Percentiles rank a stretch among this genome's conserved stretches.
These are phyloP conservation scores for Harpagoxenus sublaevis DNA, from an alignment of 2,888 invertebrate genomes.

Conservation along the genomic window DNA sequence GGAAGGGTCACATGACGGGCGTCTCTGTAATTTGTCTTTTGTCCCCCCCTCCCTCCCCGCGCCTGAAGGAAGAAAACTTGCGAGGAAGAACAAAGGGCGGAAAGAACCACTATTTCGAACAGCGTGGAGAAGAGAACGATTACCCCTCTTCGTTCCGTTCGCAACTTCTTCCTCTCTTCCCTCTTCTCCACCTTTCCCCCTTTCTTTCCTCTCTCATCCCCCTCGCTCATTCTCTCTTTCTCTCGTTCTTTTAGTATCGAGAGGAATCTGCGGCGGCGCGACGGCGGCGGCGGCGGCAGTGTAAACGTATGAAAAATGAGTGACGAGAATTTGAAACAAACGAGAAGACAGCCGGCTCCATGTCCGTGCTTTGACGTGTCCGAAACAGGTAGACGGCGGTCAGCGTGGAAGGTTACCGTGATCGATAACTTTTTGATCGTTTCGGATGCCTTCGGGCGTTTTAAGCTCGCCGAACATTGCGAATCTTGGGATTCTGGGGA, in stretches of 20 bases:
- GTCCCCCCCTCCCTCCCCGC: slow-evolving; percentile 80
- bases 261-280: slow-evolving; percentile 52
- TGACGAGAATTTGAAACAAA: slow-evolving; percentile 82
- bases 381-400: slow-evolving; percentile 69
- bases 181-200: background rate
- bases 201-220: background rate
- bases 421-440: slow-evolving; percentile 70
- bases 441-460: slow-evolving; percentile 22
- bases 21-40: slow-evolving; percentile 85
- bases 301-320: slow-evolving; percentile 83
- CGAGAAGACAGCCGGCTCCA: slow-evolving; percentile 78
- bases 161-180: slow-evolving; percentile 37
- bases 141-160: slow-evolving; percentile 57
- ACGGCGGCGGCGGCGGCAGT: slow-evolving; percentile 59
- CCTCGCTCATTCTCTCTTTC: slow-evolving; percentile 2
- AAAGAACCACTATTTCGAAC: slow-evolving; percentile 77
- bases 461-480: slow-evolving; percentile 30
- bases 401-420: slow-evolving; percentile 50
- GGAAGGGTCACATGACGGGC: slow-evolving; percentile 84
- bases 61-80: slow-evolving; percentile 81
- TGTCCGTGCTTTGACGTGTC: slow-evolving; percentile 55
- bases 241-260: slow-evolving; percentile 48
- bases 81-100: slow-evolving; percentile 82
- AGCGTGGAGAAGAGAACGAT: slow-evolving; percentile 65
- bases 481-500: slow-evolving; percentile 26